Base-by-base conservation (phyloP, 2,888 invertebrate species). In the Matsumyia berberina region DNA sequence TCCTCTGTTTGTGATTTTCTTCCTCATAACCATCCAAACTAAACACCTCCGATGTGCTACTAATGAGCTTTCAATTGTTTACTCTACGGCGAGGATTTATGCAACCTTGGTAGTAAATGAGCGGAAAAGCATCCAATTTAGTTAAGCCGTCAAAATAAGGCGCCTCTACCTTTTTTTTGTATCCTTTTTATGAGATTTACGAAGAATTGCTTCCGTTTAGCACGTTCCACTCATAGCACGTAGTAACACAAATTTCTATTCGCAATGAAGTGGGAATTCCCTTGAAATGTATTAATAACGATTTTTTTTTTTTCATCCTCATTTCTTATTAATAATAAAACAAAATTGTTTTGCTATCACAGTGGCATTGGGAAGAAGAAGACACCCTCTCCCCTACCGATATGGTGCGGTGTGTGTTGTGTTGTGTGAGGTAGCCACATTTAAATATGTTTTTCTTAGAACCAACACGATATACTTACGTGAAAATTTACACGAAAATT, bases 241-340 rank as follows among this genome's bases (percentile, higher is more conserved):
- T 67, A 42, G 62, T 57, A 57, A 57, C 66, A 60, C 42, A 17
- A 11, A 17, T 57, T 37, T 33, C 62, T 37, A 17, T 53, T 72
- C 58, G 58, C 44, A 58, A 76, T 17, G 9, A 57, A 42, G 11
- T 66, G 70, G 66, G 57, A 37, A 60, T 72, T 77, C 72, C 77
- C 58, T 49, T 35, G 37, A 37, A 70, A 58, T 66, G 9, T 66
- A 49, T 49, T 74, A 66, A 74, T 74, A 66, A 66, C 29, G 37
- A 37, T 24, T 37, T 46, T 69, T 42, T 44, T 24, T 37, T 46
- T 69, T 42, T 44, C 33, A 55, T 55, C 15, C 19, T 37, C 37
- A 29, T 67, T 67, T 67, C 53, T 53, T 67, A 39, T 67, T 67
- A 17, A 19, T 17, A 24, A 49, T 12, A 46, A 49, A 29, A 42